Base-by-base conservation (phyloP, 2,888 invertebrate species). In the Erynnis tages region DNA sequence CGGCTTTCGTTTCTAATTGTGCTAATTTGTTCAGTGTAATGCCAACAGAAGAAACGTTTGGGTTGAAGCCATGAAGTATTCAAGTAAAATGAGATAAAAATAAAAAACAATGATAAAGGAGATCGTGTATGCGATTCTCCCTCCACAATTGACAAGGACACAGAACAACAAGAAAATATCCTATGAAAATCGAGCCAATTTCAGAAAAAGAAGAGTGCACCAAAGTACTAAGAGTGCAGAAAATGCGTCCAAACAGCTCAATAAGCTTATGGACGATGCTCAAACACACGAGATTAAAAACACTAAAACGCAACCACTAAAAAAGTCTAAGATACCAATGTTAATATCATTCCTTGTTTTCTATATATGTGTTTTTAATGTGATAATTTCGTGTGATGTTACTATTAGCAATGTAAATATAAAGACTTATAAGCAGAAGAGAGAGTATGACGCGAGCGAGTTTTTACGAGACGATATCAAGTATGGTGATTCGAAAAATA, bases 371-470 rank as follows among this genome's bases (percentile, higher is more conserved):
- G 67, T 85, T 73, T 64, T 82, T 66, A 86, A 88, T 85, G 85
- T 88, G 82, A 85, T 88, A 86, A 76, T 77, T 73, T 71, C 66
- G 77, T 88, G 88, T 85, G 84, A 87, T 84, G 84, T 73, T 81
- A 87, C 79, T 78, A 71, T 81, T 70, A 87, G 72, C 76, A 66
- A 75, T 73, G 66, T 79, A 71, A 76, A 79, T 77, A 72, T 65
- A 57, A 73, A 73, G 63, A 64, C 61, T 50, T 59, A 58, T 55
- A 71, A 73, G 65, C 62, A 70, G 41, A 60, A 57, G 49, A 56
- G 60, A 45, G 56, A 66, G 6, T 63, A 68, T 53, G 67, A 62
- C 34, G 60, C 57, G 10, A 65, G 71, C 50, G 63, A 60, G 49
- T 56, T 64, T 54, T 55, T 59, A 17, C 73, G 64, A 68, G 73